Evolutionary conservation across 2,888 invertebrate genomes (phyloP), one percentile per base, ranked within the genome.

Genomic region (Scelioninae gen. 1): DNA sequence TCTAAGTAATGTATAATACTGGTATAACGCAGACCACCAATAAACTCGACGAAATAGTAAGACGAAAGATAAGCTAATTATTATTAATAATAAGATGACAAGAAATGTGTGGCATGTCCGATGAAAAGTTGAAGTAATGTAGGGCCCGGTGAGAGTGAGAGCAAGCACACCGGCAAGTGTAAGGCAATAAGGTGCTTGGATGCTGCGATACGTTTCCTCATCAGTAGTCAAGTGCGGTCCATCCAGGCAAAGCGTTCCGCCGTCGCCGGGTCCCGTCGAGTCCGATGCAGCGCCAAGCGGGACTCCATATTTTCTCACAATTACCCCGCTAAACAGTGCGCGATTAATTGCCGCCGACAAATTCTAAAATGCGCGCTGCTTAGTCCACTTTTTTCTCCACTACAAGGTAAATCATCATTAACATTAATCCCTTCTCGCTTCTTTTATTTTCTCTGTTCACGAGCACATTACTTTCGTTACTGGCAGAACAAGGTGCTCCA

Each of bases 181-280:
- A 76, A 82, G 82, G 82, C 81, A 81, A 74, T 86, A 80, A 84
- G 80, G 88, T 86, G 89, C 85, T 86, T 65, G 86, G 88, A 89
- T 89, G 88, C 89, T 89, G 88, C 76, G 76, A 66, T 77, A 86
- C 87, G 87, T 86, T 89, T 90, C 88, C 90, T 90, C 90, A 90
- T 91, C 91, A 91, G 91, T 91, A 91, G 91, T 89, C 89, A 90
- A 87, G 85, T 85, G 88, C 85, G 86, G 87, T 86, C 86, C 88
- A 82, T 77, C 77, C 72, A 77, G 47, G 82, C 82, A 68, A 58
- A 77, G 72, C 38, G 69, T 58, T 69, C 45, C 71, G 40, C 53
- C 60, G 74, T 69, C 51, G 60, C 55, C 75, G 68, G 72, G 55
- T 78, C 56, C 53, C 74, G 69, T 60, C 78, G 45, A 66, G 16